phyloP scores from a whole-genome alignment of 2,113 vertebrate genomes.

The Aspidoscelis tigris region DNA sequence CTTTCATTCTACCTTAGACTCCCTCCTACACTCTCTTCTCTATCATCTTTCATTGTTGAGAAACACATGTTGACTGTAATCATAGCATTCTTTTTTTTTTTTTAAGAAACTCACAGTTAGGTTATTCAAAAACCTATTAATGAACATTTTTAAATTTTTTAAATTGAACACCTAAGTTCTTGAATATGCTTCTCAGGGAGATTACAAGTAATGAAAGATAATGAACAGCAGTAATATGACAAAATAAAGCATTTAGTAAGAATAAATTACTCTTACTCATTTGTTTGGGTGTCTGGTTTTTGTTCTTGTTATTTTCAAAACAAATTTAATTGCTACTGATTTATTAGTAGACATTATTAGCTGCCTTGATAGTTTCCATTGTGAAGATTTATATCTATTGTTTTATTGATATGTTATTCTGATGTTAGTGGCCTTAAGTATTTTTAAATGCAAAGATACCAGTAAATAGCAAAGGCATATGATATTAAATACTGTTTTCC shows the following conservation, averaged over 20 bases:
- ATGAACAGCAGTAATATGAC: background rate
- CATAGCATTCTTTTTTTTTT: background rate
- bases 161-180: background rate
- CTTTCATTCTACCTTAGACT: no score
- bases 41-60: background rate
- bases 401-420: background rate
- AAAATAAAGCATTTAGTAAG: background rate
- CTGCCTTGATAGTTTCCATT: background rate
- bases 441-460: background rate
- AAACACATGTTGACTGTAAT: background rate
- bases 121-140: no score
- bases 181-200: background rate
- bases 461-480: background rate
- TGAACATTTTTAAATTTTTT: no score
- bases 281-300: background rate
- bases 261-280: background rate
- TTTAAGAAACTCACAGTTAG: no score
- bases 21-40: no score
- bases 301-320: background rate
- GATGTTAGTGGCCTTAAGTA: background rate
- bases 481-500: slow-evolving; percentile 37
- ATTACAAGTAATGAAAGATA: background rate
- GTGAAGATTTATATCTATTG: background rate
- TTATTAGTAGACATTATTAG: background rate
- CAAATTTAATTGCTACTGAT: background rate